These are phyloP conservation scores for Zaprionus kolodkinae DNA, from an alignment of 1,140 invertebrate genomes.

Conservation along the genomic window DNA sequence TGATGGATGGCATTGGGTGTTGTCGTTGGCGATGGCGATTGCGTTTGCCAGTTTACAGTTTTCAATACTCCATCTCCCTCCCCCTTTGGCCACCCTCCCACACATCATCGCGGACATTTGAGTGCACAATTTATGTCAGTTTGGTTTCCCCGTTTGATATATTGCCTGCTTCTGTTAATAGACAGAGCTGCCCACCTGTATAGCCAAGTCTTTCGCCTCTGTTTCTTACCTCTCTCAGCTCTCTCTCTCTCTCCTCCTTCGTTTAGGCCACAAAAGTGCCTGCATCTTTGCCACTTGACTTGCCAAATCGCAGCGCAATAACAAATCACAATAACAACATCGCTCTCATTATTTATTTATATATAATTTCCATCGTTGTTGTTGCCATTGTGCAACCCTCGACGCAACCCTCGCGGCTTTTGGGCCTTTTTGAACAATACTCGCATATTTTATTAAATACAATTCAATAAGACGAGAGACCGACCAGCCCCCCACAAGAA, in stretches of 20 bases:
- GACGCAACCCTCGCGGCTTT: slow-evolving; percentile 47
- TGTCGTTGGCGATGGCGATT: slow-evolving; percentile 25
- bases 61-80: not conserved
- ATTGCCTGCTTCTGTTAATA: slow-evolving; percentile 63
- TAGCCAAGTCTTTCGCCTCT: not conserved
- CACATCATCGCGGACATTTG: slow-evolving; percentile 54
- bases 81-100: slow-evolving; percentile 1
- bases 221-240: not conserved
- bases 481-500: not conserved
- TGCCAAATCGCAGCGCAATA: slow-evolving; percentile 73
- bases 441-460: slow-evolving; percentile 78
- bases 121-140: slow-evolving; percentile 75
- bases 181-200: slow-evolving; percentile 24
- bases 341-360: slow-evolving; percentile 76
- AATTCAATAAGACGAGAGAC: slow-evolving; percentile 67
- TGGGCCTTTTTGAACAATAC: slow-evolving; percentile 11
- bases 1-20: slow-evolving; percentile 65
- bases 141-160: slow-evolving; percentile 61
- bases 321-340: slow-evolving; percentile 44
- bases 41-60: not conserved
- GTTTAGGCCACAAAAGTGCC: not conserved
- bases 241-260: not conserved
- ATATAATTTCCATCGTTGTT: slow-evolving; percentile 45
- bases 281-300: slow-evolving; percentile 63
- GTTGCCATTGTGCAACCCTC: slow-evolving; percentile 22